Evolutionary conservation across 2,113 vertebrate genomes (phyloP), one percentile per base, ranked within the genome.

Genomic region (Conger conger): DNA sequence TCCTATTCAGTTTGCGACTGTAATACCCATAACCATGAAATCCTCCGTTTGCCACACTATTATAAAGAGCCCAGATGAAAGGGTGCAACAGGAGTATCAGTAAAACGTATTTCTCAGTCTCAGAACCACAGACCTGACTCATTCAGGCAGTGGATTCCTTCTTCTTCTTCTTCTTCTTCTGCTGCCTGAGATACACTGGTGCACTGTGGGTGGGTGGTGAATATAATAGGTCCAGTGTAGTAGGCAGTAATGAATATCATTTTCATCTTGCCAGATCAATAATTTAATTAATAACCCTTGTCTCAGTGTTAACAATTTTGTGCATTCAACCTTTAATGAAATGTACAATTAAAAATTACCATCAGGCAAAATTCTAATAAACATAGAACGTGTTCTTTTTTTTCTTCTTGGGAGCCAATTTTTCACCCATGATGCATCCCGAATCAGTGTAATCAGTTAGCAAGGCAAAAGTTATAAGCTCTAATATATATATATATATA

Each of bases 401-500:
- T 53, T 7, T 9, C 50, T 53, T 9, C 50, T 9, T 9, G 16
- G 16, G 50, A 53, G 50, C 16, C 50, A 27, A 16, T 23, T 63
- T 63, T 73, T n/a, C 9, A 13, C 68, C 68, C 68, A 73, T 33
- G 9, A 73, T 73, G n/a, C 68, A 73, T 73, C 27, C 68, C 9
- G 9, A 33, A 11, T 30, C n/a, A 73, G 30, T 27, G 18, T 27
- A 63, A 7, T n/a, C 57, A 63, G 23, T 63, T 57, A 82, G 68
- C 40, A 68, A 82, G 23, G 38, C 76, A 37, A 73, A 86, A 77
- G 7, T 76, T 76, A 60, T 42, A 82, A 38, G 30, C n/a, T 60
- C n/a, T n/a, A n/a, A n/a, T n/a, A 35, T 35, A 17, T 57, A n/a
- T 57, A 30, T 30, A 82, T 42, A 42, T 42, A 42, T 77, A 33